Evolutionary conservation across 2,888 invertebrate genomes (phyloP).

Genomic region (Brachyptera putata): DNA sequence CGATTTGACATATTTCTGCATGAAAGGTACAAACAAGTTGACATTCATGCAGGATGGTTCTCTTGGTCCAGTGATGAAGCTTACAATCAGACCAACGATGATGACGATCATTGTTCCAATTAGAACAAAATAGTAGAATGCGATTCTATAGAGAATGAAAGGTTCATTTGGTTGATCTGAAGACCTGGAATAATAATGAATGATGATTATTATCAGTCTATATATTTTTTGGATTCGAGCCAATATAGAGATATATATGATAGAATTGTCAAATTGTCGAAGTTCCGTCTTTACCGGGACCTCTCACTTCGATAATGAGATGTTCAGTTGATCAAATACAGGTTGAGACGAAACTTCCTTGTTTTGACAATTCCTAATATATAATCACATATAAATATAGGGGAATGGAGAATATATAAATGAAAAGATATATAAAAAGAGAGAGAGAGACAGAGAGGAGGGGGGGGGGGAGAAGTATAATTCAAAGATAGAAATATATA

Average conservation of each 20-base stretch:
- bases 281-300: too few relatives aligned
- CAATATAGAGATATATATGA: too few relatives aligned
- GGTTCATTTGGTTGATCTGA: background rate
- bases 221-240: too few relatives aligned
- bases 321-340: too few relatives aligned
- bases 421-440: background rate
- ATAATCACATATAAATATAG: background rate
- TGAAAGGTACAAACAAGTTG: background rate
- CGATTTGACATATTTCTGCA: background rate
- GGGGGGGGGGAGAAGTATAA: too few relatives aligned
- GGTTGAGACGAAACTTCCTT: background rate
- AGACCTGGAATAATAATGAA: background rate
- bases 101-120: constrained; percentile 58
- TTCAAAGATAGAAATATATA: too few relatives aligned
- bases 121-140: constrained; percentile 65
- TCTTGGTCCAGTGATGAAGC: constrained; percentile 55
- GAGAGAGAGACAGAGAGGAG: too few relatives aligned
- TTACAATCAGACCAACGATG: constrained; percentile 57
- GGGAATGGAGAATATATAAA: too few relatives aligned
- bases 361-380: background rate
- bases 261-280: too few relatives aligned
- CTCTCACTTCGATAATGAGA: too few relatives aligned
- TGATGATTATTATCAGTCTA: too few relatives aligned
- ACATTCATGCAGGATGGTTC: constrained; percentile 42
- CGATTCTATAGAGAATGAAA: constrained; percentile 53